A percentile compares a stretch with the other conserved stretches of the same genome.
Evolutionary conservation across 1,140 invertebrate species (phyloP).

Genomic region (Apocrypta bakeri): DNA sequence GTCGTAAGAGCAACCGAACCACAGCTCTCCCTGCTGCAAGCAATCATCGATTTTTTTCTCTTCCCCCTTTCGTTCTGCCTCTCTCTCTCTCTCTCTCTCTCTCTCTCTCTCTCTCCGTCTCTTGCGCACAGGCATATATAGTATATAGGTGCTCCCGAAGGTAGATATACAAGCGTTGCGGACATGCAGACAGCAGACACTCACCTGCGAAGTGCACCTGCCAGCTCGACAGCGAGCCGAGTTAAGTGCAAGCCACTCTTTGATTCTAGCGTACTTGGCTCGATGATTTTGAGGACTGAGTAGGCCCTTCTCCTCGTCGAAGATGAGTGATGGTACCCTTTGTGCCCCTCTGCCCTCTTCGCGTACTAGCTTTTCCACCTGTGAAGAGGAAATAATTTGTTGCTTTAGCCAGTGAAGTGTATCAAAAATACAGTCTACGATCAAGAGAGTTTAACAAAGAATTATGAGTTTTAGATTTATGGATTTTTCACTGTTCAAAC

Average conservation of each 20-base stretch:
- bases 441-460: no score
- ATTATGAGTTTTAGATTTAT: no score
- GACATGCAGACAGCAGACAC: constrained; percentile 12
- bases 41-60: constrained; percentile 39
- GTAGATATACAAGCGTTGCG: background rate
- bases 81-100: constrained; percentile 9
- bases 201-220: constrained; percentile 62
- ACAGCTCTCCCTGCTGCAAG: background rate
- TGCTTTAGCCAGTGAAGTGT: background rate
- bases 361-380: constrained; percentile 81
- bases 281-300: constrained; percentile 67
- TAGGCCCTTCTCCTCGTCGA: constrained; percentile 70
- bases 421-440: background rate
- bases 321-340: constrained; percentile 72
- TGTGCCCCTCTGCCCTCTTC: constrained; percentile 67
- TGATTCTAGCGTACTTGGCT: constrained; percentile 80
- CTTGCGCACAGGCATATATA: background rate
- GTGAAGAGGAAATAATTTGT: background rate
- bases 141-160: background rate
- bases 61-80: background rate
- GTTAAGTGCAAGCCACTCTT: constrained; percentile 80
- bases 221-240: constrained; percentile 60
- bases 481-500: no score
- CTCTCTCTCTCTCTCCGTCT: background rate
- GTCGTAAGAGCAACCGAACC: background rate